A percentile compares a stretch with the other conserved stretches of the same genome.
phyloP scores from a whole-genome alignment of 1,140 invertebrate species.

The Drosophila obscura region DNA sequence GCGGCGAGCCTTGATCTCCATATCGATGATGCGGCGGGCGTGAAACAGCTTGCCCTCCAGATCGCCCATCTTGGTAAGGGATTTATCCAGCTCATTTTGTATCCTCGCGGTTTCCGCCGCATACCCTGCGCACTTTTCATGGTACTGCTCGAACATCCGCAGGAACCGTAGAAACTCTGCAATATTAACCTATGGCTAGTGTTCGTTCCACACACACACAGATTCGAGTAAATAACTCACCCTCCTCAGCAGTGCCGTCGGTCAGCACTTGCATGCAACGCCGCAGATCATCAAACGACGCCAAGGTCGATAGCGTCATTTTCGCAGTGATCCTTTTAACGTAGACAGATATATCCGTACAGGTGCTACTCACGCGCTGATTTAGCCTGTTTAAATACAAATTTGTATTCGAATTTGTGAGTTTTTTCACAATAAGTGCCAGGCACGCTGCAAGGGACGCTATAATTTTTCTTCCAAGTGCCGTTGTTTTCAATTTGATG shows the following conservation, averaged over 20 bases:
- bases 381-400: background rate
- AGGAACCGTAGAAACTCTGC: slow-evolving; percentile 90
- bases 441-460: slow-evolving; percentile 72
- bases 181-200: background rate
- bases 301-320: slow-evolving; percentile 85
- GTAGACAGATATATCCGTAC: background rate
- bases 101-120: slow-evolving; percentile 88
- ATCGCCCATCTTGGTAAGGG: slow-evolving; percentile 87
- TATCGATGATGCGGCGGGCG: slow-evolving; percentile 90
- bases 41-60: slow-evolving; percentile 91
- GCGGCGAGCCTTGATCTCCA: slow-evolving; percentile 88
- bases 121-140: slow-evolving; percentile 88
- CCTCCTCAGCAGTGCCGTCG: slow-evolving; percentile 88
- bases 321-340: slow-evolving; percentile 16
- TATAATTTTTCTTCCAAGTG: slow-evolving; percentile 47
- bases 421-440: slow-evolving; percentile 26
- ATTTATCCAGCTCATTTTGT: slow-evolving; percentile 87
- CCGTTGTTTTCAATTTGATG: slow-evolving; percentile 73
- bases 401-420: background rate
- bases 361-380: slow-evolving; percentile 3
- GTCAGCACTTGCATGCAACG: slow-evolving; percentile 87
- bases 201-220: background rate
- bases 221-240: slow-evolving; percentile 76
- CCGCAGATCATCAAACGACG: slow-evolving; percentile 88
- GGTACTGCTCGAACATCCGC: slow-evolving; percentile 88